Percentiles rank a stretch among this genome's conserved stretches.
Conservation (phyloP, 2,888 invertebrate genomes). For the Pelosia muscerda region DNA sequence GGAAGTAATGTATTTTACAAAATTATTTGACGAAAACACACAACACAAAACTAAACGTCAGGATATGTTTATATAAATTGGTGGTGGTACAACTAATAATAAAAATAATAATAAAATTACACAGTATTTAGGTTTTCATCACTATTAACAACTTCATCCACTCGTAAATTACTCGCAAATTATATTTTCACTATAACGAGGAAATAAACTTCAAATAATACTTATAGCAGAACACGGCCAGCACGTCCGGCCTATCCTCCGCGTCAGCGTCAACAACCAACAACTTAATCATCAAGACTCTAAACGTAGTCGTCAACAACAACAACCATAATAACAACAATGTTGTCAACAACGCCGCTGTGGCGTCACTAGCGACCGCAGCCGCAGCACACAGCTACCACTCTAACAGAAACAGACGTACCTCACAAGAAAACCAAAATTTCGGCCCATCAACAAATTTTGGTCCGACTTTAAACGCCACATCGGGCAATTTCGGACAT, state of each 20-base stretch:
- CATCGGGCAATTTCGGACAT: constrained; percentile 76
- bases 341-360: constrained; percentile 84
- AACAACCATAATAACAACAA: constrained; percentile 86
- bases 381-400: constrained; percentile 84
- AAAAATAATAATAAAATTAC: background rate
- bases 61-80: constrained; percentile 18
- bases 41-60: background rate
- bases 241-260: constrained; percentile 69
- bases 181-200: background rate
- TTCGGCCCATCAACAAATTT: constrained; percentile 75
- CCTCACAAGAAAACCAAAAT: constrained; percentile 81
- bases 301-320: constrained; percentile 85
- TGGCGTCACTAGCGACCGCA: constrained; percentile 82
- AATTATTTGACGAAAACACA: too few species aligned
- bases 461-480: constrained; percentile 81
- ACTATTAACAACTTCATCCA: background rate
- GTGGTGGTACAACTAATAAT: constrained; percentile 33
- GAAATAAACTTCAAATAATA: constrained; percentile 32
- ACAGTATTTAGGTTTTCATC: background rate
- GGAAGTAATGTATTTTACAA: background rate
- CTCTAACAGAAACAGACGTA: constrained; percentile 79
- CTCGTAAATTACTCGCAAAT: background rate
- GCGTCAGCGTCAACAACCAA: constrained; percentile 83
- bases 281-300: constrained; percentile 84
- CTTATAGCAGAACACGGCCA: constrained; percentile 76